These are phyloP conservation scores for Pachydiplax longipennis DNA, from an alignment of 2,888 invertebrate species.

Conservation along the genomic window DNA sequence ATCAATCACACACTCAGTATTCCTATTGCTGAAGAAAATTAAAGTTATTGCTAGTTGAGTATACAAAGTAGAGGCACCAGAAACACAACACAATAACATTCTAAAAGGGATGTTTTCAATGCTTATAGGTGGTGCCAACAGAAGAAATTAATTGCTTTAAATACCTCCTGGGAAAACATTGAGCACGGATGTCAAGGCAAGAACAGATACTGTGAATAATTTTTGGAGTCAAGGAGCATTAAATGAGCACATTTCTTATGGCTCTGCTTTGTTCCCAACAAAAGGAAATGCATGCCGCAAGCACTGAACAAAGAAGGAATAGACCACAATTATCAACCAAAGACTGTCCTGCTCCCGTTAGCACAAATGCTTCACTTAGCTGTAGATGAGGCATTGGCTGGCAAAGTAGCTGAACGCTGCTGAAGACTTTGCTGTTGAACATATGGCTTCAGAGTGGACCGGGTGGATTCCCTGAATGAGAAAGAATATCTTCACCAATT, in stretches of 20 bases:
- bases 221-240: neutral
- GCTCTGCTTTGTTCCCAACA: neutral
- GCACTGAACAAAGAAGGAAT: neutral
- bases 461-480: constrained; percentile 75
- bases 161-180: neutral
- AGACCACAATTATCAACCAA: neutral
- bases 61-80: constrained; percentile 19
- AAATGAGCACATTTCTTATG: neutral
- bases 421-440: constrained; percentile 66
- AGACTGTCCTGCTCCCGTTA: constrained; percentile 2
- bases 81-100: neutral
- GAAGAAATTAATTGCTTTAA: neutral
- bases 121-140: neutral
- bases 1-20: neutral
- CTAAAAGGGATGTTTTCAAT: neutral
- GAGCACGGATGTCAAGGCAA: constrained; percentile 28
- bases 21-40: constrained; percentile 21
- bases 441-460: constrained; percentile 78
- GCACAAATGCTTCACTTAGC: constrained; percentile 9
- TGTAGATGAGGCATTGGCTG: constrained; percentile 57
- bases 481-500: constrained; percentile 41
- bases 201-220: constrained; percentile 12
- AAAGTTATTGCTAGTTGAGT: constrained; percentile 38
- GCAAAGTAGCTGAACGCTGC: constrained; percentile 88
- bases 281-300: constrained; percentile 5